Conservation (phyloP, 2,113 vertebrate genomes). For the Lampris megalopsis region DNA sequence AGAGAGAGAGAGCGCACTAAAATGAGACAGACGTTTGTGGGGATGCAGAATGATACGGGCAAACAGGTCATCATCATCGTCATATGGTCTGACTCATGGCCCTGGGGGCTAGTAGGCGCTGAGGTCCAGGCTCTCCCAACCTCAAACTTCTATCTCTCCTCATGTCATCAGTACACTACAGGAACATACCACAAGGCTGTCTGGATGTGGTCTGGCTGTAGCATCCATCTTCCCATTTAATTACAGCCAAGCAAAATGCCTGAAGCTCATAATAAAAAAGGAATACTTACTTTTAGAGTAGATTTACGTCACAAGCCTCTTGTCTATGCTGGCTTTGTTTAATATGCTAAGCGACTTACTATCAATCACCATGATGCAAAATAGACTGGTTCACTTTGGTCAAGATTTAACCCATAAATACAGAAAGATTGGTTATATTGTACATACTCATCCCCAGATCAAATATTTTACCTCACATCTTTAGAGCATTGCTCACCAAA, state of each 20-base stretch:
- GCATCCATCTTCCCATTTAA: constrained; percentile 29
- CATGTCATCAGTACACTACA: constrained; percentile 30
- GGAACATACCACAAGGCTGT: constrained; percentile 6
- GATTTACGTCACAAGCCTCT: constrained; percentile 23
- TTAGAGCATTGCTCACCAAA: too few species aligned
- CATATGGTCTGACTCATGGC: constrained; percentile 56
- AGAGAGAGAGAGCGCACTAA: background rate
- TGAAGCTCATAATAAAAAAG: constrained; percentile 24
- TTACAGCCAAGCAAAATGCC: constrained; percentile 40
- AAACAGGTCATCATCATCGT: constrained; percentile 53
- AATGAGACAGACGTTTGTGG: constrained; percentile 26
- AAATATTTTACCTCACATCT: too few species aligned
- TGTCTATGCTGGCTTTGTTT: background rate
- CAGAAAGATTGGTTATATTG: background rate
- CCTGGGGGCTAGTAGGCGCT: constrained; percentile 55
- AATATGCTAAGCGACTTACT: background rate
- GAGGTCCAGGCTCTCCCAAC: constrained; percentile 45
- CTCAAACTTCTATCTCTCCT: constrained; percentile 22
- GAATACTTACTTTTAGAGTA: background rate
- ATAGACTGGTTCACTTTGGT: background rate
- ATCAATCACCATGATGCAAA: constrained; percentile 25
- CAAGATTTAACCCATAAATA: constrained; percentile 16
- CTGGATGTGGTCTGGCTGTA: constrained; percentile 10
- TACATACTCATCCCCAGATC: too few species aligned
- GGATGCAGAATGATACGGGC: constrained; percentile 24